These are phyloP conservation scores for Hippopotamyrus pictus DNA, from an alignment of 2,797 vertebrate species.

Conservation along the genomic window DNA sequence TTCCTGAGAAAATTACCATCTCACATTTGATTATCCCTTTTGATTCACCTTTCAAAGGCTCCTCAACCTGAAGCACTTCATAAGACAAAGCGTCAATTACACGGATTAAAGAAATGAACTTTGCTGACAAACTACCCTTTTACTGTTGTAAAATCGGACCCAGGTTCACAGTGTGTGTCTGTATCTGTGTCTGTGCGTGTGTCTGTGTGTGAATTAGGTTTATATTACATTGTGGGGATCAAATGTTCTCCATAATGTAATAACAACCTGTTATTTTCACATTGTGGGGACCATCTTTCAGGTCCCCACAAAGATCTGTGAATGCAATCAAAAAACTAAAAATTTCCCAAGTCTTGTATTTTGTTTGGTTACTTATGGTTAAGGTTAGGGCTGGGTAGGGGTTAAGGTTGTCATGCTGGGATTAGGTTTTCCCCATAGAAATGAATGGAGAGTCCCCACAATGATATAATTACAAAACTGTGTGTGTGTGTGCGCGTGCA, in stretches of 20 bases:
- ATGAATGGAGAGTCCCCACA: background rate
- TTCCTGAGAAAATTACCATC: conserved; percentile 20
- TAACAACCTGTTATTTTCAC: background rate
- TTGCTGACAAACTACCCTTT: conserved; percentile 7
- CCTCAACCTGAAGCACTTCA: conserved; percentile 6
- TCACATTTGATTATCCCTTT: conserved; percentile 19
- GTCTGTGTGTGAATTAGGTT: background rate
- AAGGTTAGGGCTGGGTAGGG: background rate
- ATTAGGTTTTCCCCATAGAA: background rate
- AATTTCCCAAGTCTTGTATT: background rate
- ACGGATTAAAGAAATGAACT: conserved; percentile 18
- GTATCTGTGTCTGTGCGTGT: background rate
- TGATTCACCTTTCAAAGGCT: conserved; percentile 23
- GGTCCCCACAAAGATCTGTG: background rate
- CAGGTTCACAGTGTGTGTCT: background rate
- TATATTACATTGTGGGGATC: background rate
- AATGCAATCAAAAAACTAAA: background rate
- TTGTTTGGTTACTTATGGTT: background rate
- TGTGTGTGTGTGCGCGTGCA: background rate
- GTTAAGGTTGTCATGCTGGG: background rate
- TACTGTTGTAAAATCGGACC: background rate
- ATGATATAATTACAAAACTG: background rate
- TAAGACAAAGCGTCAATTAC: conserved; percentile 20
- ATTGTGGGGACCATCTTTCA: background rate
- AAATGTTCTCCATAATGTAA: background rate